Percentiles rank a stretch among this genome's conserved stretches.
These are phyloP conservation scores for Unio pictorum DNA, from an alignment of 2,888 invertebrate species.

Conservation along the genomic window DNA sequence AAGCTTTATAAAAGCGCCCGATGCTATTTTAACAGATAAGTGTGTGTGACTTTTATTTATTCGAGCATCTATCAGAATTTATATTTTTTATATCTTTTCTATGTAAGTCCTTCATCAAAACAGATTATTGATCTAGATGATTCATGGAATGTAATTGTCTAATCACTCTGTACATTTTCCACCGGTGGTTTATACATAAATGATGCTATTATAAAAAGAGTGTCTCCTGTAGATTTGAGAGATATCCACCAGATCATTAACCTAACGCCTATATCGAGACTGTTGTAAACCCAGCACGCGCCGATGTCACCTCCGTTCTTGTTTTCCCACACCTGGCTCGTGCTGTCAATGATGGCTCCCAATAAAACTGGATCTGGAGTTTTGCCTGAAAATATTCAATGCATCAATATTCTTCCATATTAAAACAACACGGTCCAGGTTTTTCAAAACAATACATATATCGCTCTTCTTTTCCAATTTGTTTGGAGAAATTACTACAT, in stretches of 20 bases:
- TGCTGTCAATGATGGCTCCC: slow-evolving; percentile 80
- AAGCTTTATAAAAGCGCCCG: too few relatives aligned
- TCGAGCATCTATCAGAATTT: too few relatives aligned
- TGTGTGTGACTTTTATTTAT: too few relatives aligned
- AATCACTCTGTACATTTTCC: slow-evolving; percentile 1
- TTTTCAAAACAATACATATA: too few relatives aligned
- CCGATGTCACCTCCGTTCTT: slow-evolving; percentile 76
- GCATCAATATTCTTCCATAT: too few relatives aligned
- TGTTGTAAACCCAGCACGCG: slow-evolving; percentile 81
- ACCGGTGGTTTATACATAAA: slow-evolving; percentile 74
- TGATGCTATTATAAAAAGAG: slow-evolving; percentile 78
- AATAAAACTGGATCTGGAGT: slow-evolving; percentile 82
- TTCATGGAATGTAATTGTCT: neutral
- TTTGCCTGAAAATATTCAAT: slow-evolving; percentile 36
- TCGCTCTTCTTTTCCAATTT: too few relatives aligned
- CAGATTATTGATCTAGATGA: too few relatives aligned
- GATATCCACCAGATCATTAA: slow-evolving; percentile 43
- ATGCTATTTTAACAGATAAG: too few relatives aligned
- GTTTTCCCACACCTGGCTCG: slow-evolving; percentile 80
- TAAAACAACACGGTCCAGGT: too few relatives aligned
- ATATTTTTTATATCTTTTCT: too few relatives aligned
- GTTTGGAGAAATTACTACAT: too few relatives aligned
- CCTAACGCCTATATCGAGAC: slow-evolving; percentile 74
- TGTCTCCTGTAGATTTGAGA: slow-evolving; percentile 31
- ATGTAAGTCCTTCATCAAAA: too few relatives aligned